Evolutionary conservation across 1,140 invertebrate species (phyloP).

Genomic region (Drosophila auraria): DNA sequence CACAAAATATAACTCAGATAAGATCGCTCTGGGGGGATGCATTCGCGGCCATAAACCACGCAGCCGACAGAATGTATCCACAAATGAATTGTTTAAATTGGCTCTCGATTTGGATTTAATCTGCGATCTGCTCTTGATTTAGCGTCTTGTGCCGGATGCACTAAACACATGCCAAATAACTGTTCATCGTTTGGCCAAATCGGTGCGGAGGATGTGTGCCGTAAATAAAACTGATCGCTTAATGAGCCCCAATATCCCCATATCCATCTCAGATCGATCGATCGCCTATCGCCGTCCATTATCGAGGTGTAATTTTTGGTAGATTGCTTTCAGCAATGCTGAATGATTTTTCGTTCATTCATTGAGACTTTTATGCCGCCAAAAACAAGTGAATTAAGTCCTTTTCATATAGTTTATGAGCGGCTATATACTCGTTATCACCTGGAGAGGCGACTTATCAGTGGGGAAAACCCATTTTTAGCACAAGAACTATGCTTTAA

Average conservation of each 20-base stretch:
- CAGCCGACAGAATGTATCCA: background rate
- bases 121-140: slow-evolving; percentile 38
- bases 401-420: slow-evolving; percentile 1
- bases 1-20: slow-evolving; percentile 57
- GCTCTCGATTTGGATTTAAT: slow-evolving; percentile 41
- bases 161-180: slow-evolving; percentile 73
- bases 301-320: slow-evolving; percentile 25
- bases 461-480: background rate
- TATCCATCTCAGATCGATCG: slow-evolving; percentile 30
- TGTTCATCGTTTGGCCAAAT: slow-evolving; percentile 34
- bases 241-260: slow-evolving; percentile 43
- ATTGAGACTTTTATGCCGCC: slow-evolving; percentile 9
- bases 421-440: background rate
- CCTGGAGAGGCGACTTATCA: slow-evolving; percentile 6
- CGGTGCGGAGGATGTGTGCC: slow-evolving; percentile 50
- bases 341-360: slow-evolving; percentile 21
- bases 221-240: slow-evolving; percentile 71
- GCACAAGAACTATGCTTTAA: background rate
- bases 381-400: background rate
- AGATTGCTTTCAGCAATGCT: slow-evolving; percentile 17
- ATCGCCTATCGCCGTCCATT: slow-evolving; percentile 27
- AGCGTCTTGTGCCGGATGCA: slow-evolving; percentile 69
- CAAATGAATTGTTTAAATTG: slow-evolving; percentile 63
- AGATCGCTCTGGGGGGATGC: slow-evolving; percentile 40
- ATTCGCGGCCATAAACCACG: slow-evolving; percentile 12